Percentiles rank a stretch among this genome's conserved stretches.
These are phyloP conservation scores for Endotricha flammealis DNA, from an alignment of 2,888 invertebrate genomes.

Conservation along the genomic window DNA sequence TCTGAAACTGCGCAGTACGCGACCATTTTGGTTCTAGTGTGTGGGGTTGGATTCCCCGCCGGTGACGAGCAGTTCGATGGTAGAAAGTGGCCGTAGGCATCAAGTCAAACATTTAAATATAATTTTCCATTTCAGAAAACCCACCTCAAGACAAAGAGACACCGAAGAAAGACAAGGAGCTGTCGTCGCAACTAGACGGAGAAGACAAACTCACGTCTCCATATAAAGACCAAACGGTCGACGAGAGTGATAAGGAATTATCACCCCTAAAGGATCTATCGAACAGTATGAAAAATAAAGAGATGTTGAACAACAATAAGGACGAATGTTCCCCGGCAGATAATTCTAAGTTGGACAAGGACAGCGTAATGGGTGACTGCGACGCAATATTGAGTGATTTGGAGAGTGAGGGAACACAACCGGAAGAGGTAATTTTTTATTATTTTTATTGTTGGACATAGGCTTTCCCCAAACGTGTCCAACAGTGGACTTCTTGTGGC, in stretches of 20 bases:
- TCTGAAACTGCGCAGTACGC: too few relatives aligned
- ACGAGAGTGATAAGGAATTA: conserved; percentile 44
- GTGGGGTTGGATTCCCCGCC: too few relatives aligned
- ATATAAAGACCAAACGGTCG: conserved; percentile 43
- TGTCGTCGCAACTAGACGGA: conserved; percentile 31
- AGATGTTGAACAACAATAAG: conserved; percentile 64
- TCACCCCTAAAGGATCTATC: conserved; percentile 57
- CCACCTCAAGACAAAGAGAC: conserved; percentile 50
- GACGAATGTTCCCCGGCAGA: conserved; percentile 67
- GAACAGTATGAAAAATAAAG: conserved; percentile 48
- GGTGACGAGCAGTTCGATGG: too few relatives aligned
- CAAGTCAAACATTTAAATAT: too few relatives aligned
- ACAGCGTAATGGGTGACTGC: conserved; percentile 81
- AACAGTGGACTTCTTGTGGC: too few relatives aligned
- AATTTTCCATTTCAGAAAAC: conserved; percentile 28
- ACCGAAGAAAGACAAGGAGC: conserved; percentile 49
- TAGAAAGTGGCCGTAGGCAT: too few relatives aligned
- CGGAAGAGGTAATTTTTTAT: conserved; percentile 82
- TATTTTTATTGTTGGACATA: background rate
- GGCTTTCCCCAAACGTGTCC: too few relatives aligned
- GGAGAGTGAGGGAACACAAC: conserved; percentile 92
- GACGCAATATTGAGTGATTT: conserved; percentile 85
- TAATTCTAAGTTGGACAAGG: conserved; percentile 72
- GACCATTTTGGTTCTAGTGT: too few relatives aligned
- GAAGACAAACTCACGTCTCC: conserved; percentile 37